A percentile compares a stretch with the other conserved stretches of the same genome.
phyloP scores from a whole-genome alignment of 2,888 invertebrate genomes.

The Parnassius mnemosyne region DNA sequence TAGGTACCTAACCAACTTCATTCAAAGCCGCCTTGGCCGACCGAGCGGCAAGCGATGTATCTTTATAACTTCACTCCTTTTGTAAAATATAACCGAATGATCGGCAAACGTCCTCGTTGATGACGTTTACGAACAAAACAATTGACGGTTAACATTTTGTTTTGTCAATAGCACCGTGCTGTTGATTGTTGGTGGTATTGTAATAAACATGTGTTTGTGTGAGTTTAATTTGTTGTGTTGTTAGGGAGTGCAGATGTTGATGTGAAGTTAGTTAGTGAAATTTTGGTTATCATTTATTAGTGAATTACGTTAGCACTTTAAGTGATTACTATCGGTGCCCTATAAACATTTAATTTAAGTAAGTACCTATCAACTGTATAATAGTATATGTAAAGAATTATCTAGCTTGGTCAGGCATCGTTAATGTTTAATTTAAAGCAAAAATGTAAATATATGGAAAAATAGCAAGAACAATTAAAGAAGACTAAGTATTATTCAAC shows the following conservation, averaged over 20 bases:
- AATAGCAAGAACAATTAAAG: too few relatives aligned
- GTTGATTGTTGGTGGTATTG: constrained; percentile 32
- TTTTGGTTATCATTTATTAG: constrained; percentile 31
- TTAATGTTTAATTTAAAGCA: too few relatives aligned
- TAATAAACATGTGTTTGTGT: constrained; percentile 26
- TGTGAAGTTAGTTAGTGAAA: constrained; percentile 18
- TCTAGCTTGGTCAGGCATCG: background rate
- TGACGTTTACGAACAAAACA: constrained; percentile 63
- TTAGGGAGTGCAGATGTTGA: constrained; percentile 37
- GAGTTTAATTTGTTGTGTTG: constrained; percentile 35
- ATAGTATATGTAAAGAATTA: background rate
- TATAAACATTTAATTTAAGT: constrained; percentile 2
- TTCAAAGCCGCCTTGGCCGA: constrained; percentile 52
- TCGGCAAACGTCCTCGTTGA: constrained; percentile 48
- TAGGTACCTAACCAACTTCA: constrained; percentile 61
- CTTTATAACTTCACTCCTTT: constrained; percentile 63
- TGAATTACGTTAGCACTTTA: constrained; percentile 36
- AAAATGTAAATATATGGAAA: too few relatives aligned
- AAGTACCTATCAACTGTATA: constrained; percentile 5
- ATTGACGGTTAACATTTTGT: constrained; percentile 60
- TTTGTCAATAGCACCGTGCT: constrained; percentile 62
- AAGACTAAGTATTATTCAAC: too few relatives aligned
- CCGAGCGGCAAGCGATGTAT: constrained; percentile 37
- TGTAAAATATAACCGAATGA: constrained; percentile 55
- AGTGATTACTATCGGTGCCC: background rate